Evolutionary conservation across 2,888 invertebrate genomes (phyloP), one percentile per base, ranked within the genome.

Genomic region (Colostygia pectinataria): DNA sequence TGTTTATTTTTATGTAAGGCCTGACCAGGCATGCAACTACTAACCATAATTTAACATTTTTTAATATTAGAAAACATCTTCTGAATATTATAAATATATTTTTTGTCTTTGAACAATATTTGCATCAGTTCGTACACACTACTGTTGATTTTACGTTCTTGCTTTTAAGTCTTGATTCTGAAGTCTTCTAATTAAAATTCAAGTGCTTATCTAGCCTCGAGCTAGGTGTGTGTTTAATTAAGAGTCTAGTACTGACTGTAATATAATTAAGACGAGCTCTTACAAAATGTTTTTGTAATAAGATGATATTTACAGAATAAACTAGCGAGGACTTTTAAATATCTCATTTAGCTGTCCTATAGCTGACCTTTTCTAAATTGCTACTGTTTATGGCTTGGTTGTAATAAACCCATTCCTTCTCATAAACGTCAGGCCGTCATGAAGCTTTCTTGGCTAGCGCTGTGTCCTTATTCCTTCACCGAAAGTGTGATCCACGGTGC

Each of bases 381-480:
- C 18, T 7, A 40, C 7, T 25, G 50, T 45, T 44, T 25, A 44
- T 13, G 9, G 31, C 27, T 3, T 7, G 27, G 8, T 5, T 39
- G 27, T 8, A 7, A 9, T 31, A 18, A 24, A 12, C n/a, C 25
- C 32, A 34, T 51, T 41, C 23, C 36, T 45, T 32, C 51, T 51
- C 44, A 45, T 51, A 41, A 45, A 51, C 12, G 40, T 45, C 42
- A 37, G 37, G 28, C 23, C 14, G 41, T 51, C 40, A 37, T 36
- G 18, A 23, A 32, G 51, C 25, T 45, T 37, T 51, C 51, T 51
- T 45, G 51, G 44, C 51, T n/a, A 36, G 27, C 32, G 5, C 40
- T 13, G 10, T 37, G 51, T 37, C 40, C 51, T 45, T 37, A 40
- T 44, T 50, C 34, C 41, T 41, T 31, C 31, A 37, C 40, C 23